phyloP scores from a whole-genome alignment of 1,140 invertebrate genomes.

The Phortica variegata region DNA sequence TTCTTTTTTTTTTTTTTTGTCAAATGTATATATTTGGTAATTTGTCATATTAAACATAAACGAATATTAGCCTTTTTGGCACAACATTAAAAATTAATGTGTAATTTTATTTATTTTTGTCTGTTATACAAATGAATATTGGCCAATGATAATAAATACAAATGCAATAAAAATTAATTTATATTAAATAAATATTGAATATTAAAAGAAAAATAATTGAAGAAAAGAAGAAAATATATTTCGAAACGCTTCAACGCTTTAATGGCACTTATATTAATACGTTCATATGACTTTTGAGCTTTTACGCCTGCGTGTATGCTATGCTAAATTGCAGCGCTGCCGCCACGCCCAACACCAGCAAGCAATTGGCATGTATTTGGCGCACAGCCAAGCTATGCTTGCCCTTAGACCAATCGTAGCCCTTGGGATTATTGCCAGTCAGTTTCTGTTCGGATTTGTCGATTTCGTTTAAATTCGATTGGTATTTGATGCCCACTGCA shows the following conservation, averaged over 20 bases:
- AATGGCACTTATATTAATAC: conserved; percentile 41
- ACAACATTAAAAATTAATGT: too few relatives aligned
- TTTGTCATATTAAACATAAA: too few relatives aligned
- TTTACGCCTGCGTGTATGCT: conserved; percentile 17
- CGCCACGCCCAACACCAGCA: not conserved
- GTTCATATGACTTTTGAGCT: conserved; percentile 12
- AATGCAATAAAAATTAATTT: too few relatives aligned
- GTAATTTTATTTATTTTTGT: too few relatives aligned
- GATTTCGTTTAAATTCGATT: conserved; percentile 71
- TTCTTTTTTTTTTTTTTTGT: conserved; percentile 1
- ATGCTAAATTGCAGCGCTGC: conserved; percentile 7
- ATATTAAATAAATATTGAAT: too few relatives aligned
- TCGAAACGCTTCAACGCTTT: too few relatives aligned
- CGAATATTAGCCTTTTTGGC: too few relatives aligned
- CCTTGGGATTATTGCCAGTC: conserved; percentile 46
- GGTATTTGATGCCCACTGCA: conserved; percentile 65
- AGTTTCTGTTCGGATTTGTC: conserved; percentile 72
- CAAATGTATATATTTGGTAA: conserved; percentile 2
- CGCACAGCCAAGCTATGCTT: too few relatives aligned
- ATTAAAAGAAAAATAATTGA: too few relatives aligned
- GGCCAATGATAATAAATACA: too few relatives aligned
- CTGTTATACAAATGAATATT: too few relatives aligned
- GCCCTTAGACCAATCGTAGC: conserved; percentile 52
- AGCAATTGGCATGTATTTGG: not conserved
- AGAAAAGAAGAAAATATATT: too few relatives aligned